These are phyloP conservation scores for Hoplostethus atlanticus DNA, from an alignment of 2,797 vertebrate species.

Conservation along the genomic window DNA sequence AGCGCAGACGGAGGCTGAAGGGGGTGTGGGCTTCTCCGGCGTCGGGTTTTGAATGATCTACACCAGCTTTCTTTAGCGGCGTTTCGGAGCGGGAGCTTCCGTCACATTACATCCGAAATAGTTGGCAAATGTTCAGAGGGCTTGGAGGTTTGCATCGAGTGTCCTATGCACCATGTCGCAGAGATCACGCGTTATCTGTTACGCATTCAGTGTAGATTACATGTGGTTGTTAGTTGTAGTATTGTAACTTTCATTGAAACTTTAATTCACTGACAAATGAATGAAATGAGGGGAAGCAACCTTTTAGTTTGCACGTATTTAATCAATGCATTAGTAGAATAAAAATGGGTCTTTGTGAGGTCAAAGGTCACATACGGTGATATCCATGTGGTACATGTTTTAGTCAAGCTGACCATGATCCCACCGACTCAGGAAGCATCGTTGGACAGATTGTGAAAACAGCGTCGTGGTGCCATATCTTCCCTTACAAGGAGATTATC, in stretches of 20 bases:
- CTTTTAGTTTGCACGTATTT: too few species aligned
- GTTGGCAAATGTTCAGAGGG: slow-evolving; percentile 11
- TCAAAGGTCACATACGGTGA: too few species aligned
- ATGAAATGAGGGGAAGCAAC: too few species aligned
- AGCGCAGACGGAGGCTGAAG: slow-evolving; percentile 59
- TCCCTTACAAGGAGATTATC: not conserved
- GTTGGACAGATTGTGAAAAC: too few species aligned
- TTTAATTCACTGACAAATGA: too few species aligned
- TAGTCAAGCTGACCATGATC: too few species aligned
- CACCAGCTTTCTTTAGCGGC: slow-evolving; percentile 36
- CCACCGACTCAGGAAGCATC: too few species aligned
- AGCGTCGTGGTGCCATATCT: too few species aligned
- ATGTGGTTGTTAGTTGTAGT: not conserved
- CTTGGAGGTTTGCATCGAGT: slow-evolving; percentile 3
- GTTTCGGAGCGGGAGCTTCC: slow-evolving; percentile 17
- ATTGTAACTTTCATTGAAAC: not conserved
- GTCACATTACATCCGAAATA: slow-evolving; percentile 25
- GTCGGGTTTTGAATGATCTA: slow-evolving; percentile 49
- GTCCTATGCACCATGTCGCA: not conserved
- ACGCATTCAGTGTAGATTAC: not conserved
- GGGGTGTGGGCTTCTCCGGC: slow-evolving; percentile 32
- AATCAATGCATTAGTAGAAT: too few species aligned
- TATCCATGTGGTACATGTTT: too few species aligned
- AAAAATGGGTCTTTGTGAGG: too few species aligned
- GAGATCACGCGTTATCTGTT: not conserved